Evolutionary conservation across 2,113 vertebrate species (phyloP), one percentile per base, ranked within the genome.

Genomic region (Xyliphius kryptos): DNA sequence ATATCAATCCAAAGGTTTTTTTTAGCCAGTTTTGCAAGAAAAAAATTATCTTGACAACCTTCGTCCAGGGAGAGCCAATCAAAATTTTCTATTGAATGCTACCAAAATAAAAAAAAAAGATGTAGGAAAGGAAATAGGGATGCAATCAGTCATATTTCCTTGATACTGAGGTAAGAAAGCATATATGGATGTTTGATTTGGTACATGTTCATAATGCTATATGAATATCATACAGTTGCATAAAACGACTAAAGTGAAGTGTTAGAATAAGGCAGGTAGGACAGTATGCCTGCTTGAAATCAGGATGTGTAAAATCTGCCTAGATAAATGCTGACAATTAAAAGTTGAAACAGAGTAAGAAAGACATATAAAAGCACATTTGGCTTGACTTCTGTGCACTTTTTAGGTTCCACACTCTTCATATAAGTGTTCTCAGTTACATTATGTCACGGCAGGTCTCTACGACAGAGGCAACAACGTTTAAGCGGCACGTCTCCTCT

Each of bases 131-230:
- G 17, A 44, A 62, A 49, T 36, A 2, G 19, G 17, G 50, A 17
- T 22, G 44, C 9, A 15, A 54, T 52, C 56, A 54, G 63, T 59
- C 48, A 60, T 69, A 49, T 57, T 52, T 68, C 19, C 53, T 32
- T 26, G 38, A 51, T 38, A 37, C 17, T 56, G 51, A 65, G 56
- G 48, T 66, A 65, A 12, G 19, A 66, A 59, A 55, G 22, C 40
- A 19, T 22, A 37, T 40, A 37, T 47, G 66, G n/a, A 52, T 17
- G 36, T 43, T 41, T 16, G 22, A 46, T 62, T 63, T 59, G 32
- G 41, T 63, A 69, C 54, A 55, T 16, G 51, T 54, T 57, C 20
- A 53, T 53, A 58, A 57, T 41, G 64, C 59, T 71, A 16, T 56
- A 61, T 55, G 47, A 56, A 66, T 51, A 49, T 11, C 22, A 62